phyloP scores from a whole-genome alignment of 2,113 vertebrate species.

The Acanthochromis polyacanthus region DNA sequence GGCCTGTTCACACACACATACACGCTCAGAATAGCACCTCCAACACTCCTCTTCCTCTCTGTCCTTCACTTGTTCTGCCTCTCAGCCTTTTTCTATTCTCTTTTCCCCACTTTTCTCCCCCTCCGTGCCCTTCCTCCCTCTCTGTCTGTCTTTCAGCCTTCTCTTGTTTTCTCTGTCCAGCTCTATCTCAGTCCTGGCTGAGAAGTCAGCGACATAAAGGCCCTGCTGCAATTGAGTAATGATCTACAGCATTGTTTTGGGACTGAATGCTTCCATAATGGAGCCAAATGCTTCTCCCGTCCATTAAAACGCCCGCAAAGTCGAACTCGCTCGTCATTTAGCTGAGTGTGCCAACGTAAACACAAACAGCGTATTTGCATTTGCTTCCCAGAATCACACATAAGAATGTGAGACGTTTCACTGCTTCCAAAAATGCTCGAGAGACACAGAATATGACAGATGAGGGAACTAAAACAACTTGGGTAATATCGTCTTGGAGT shows the following conservation, averaged over 20 bases:
- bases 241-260: not conserved
- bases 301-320: not conserved
- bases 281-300: conserved; percentile 6
- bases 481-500: too few relatives aligned
- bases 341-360: not conserved
- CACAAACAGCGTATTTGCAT: not conserved
- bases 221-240: not conserved
- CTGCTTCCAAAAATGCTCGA: too few relatives aligned
- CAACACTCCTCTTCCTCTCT: conserved; percentile 32
- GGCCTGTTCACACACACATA: conserved; percentile 29
- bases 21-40: conserved; percentile 55
- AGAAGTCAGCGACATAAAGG: not conserved
- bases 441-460: too few relatives aligned
- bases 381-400: too few relatives aligned
- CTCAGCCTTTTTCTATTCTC: conserved; percentile 4
- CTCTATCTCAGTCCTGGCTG: not conserved
- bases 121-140: not conserved
- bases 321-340: not conserved
- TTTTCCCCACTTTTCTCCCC: not conserved
- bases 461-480: too few relatives aligned
- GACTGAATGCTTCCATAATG: not conserved
- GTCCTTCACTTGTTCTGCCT: conserved; percentile 63
- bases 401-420: too few relatives aligned
- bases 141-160: not conserved
- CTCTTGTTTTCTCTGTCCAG: not conserved